Evolutionary conservation across 2,888 invertebrate species (phyloP).

Genomic region (Drosophila formosana): DNA sequence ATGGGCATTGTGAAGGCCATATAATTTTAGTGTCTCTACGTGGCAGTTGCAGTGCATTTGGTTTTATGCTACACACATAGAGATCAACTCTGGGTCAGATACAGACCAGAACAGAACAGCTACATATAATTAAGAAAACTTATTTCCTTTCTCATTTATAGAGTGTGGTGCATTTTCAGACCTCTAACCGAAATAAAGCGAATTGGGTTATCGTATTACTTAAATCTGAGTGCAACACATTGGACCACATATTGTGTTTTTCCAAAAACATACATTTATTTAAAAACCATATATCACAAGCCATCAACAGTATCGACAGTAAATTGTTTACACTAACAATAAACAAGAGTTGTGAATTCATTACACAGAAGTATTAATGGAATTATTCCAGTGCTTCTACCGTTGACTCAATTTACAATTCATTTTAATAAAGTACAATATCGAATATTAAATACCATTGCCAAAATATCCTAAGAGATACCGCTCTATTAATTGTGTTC

Average conservation of each 20-base stretch:
- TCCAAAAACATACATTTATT: not conserved
- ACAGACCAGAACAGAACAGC: too few relatives aligned
- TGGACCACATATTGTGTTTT: slow-evolving; percentile 1
- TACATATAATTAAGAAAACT: slow-evolving; percentile 8
- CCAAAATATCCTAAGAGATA: too few relatives aligned
- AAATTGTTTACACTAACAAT: not conserved
- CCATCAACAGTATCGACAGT: not conserved
- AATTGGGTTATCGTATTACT: too few relatives aligned
- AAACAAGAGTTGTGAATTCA: not conserved
- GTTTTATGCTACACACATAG: not conserved
- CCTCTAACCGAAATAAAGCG: not conserved
- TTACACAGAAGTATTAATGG: too few relatives aligned
- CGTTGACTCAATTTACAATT: too few relatives aligned
- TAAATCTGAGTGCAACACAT: not conserved
- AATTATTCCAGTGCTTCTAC: too few relatives aligned
- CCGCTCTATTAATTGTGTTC: too few relatives aligned
- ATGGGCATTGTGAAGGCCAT: slow-evolving; percentile 20
- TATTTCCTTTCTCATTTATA: slow-evolving; percentile 6
- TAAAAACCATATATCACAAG: not conserved
- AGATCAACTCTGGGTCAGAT: not conserved
- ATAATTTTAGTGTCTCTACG: slow-evolving; percentile 20
- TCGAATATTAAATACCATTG: too few relatives aligned
- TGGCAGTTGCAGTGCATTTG: slow-evolving; percentile 1
- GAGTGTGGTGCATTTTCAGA: not conserved
- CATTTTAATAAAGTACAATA: too few relatives aligned